Conservation (phyloP, 2,797 vertebrate genomes). For the Lateolabrax maculatus region DNA sequence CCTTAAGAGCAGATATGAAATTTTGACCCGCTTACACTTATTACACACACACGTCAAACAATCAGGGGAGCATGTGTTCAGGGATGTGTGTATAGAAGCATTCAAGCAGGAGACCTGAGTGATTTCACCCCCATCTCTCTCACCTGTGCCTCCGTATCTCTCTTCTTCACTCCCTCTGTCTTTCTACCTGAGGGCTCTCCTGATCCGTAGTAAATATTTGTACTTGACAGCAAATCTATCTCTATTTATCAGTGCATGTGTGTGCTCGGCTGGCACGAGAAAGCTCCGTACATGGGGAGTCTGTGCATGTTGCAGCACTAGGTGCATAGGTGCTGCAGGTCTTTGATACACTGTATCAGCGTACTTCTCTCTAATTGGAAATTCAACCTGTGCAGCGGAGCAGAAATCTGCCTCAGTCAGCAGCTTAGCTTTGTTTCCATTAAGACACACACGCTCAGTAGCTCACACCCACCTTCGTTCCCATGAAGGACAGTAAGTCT, state of each 20-base stretch:
- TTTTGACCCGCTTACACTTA: background rate
- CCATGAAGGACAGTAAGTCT: slow-evolving; percentile 52
- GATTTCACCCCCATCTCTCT: slow-evolving; percentile 25
- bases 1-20: slow-evolving; percentile 24
- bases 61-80: background rate
- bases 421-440: slow-evolving; percentile 82
- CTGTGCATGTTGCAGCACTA: slow-evolving; percentile 47
- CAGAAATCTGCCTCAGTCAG: slow-evolving; percentile 83
- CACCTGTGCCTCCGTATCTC: slow-evolving; percentile 17
- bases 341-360: slow-evolving; percentile 61
- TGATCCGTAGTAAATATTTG: slow-evolving; percentile 74
- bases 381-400: slow-evolving; percentile 81
- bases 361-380: slow-evolving; percentile 79
- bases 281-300: slow-evolving; percentile 4
- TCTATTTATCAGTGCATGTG: slow-evolving; percentile 58
- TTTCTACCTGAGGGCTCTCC: slow-evolving; percentile 44
- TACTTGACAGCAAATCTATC: slow-evolving; percentile 73
- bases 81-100: slow-evolving; percentile 10
- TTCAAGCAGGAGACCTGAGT: slow-evolving; percentile 20
- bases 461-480: slow-evolving; percentile 54
- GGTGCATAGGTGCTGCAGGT: slow-evolving; percentile 66
- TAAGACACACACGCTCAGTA: slow-evolving; percentile 59
- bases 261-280: slow-evolving; percentile 40
- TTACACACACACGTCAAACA: slow-evolving; percentile 8
- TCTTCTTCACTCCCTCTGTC: slow-evolving; percentile 28